Conservation (phyloP, 2,113 vertebrate species). For the Oryctolagus cuniculus region mOryCun1.1 NC_091442.1:8025001-8025500, state of each 20-base stretch:
- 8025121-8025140: too few relatives aligned
- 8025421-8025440: background rate
- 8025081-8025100: background rate
- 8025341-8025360: background rate
- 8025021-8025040: background rate
- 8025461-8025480: background rate
- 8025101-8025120: rapidly evolving
- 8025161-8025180: background rate
- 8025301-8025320: background rate
- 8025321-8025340: background rate
- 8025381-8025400: background rate
- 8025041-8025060: too few relatives aligned
- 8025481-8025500: background rate
- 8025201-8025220: background rate
- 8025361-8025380: background rate
- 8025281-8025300: background rate
- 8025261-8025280: rapidly evolving
- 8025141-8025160: background rate
- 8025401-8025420: background rate
- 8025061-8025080: background rate
- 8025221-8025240: background rate
- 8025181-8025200: rapidly evolving
- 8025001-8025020: too few relatives aligned
- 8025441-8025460: background rate
- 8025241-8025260: rapidly evolving